A percentile compares a stretch with the other conserved stretches of the same genome.
phyloP scores from a whole-genome alignment of 2,797 vertebrate species.

The Streptopelia turtur region DNA sequence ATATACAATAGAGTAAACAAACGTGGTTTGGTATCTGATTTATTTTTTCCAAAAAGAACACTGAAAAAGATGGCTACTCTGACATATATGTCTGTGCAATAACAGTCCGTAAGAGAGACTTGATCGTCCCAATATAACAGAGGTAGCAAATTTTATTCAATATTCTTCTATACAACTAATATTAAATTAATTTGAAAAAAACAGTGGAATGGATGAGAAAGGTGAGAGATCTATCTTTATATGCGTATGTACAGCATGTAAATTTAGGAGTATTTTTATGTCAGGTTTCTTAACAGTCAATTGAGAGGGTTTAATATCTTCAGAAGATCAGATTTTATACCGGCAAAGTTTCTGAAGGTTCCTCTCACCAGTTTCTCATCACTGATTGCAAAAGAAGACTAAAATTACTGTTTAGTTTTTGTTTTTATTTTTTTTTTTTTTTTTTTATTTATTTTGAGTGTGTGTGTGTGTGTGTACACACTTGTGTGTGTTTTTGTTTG shows the following conservation, averaged over 20 bases:
- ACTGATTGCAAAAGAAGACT: neutral
- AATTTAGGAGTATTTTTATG: neutral
- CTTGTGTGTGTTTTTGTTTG: neutral
- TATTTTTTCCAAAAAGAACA: neutral
- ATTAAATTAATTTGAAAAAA: neutral
- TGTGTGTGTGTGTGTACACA: too few species aligned
- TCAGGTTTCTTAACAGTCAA: neutral
- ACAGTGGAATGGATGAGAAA: neutral
- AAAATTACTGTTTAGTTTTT: neutral
- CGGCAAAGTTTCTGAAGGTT: neutral
- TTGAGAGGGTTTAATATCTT: neutral
- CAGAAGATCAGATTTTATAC: neutral
- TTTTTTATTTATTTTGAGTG: accelerated
- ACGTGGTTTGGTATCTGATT: accelerated
- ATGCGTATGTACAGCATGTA: neutral
- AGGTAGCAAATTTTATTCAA: neutral
- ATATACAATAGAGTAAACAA: neutral
- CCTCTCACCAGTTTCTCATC: neutral
- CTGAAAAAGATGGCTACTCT: neutral
- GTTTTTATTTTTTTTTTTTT: neutral
- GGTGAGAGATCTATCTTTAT: neutral
- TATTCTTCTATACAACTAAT: neutral
- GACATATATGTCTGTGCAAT: neutral
- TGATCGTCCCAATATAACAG: neutral
- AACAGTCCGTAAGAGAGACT: neutral